Base-by-base conservation (phyloP, 2,113 vertebrate species). In the Caloenas nicobarica region DNA sequence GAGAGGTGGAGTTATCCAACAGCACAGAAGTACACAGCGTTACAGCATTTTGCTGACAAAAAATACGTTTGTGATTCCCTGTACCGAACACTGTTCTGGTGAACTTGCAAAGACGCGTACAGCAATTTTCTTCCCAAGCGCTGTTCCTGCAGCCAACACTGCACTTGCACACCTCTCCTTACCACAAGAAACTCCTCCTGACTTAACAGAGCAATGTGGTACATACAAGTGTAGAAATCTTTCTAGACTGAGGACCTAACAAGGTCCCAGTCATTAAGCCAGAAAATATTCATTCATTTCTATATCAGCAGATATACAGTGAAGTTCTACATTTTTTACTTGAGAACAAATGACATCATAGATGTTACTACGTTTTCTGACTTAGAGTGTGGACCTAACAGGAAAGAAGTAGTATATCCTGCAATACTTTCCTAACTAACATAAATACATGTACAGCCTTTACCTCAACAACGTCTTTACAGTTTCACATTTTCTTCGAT, bases 141-240 rank as follows among this genome's bases (percentile, higher is more conserved):
- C 40, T 81, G 69, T 42, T 85, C 29, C 33, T 61, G 34, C 15
- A 88, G 40, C 44, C 79, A 34, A 11, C 34, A 33, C 22, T 48
- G 33, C n/a, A 21, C 29, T 7, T 10, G 7, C 23, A 57, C 54
- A 29, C 4, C 16, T 72, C 19, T 61, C 16, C 73, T 77, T 23
- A 24, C 26, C 29, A 40, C 44, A 53, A 9, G 19, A 17, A 62
- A 24, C 11, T 40, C 23, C 17, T 82, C 22, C 48, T 74, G 28
- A 62, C 25, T 56, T 36, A n/a, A 31, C 3, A 15, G 21, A 71
- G 33, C 42, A 70, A 50, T 1, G 1, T 42, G n/a, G 5, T 73
- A 38, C 34, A 38, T 2, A 2, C 0, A 2, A 48, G 11, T 21
- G 4, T 26, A 14, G 21, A 0, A 38, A 24, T 14, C 53, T 57